Evolutionary conservation across 2,888 invertebrate species (phyloP).

Genomic region (Aspidiotus rigidus): DNA sequence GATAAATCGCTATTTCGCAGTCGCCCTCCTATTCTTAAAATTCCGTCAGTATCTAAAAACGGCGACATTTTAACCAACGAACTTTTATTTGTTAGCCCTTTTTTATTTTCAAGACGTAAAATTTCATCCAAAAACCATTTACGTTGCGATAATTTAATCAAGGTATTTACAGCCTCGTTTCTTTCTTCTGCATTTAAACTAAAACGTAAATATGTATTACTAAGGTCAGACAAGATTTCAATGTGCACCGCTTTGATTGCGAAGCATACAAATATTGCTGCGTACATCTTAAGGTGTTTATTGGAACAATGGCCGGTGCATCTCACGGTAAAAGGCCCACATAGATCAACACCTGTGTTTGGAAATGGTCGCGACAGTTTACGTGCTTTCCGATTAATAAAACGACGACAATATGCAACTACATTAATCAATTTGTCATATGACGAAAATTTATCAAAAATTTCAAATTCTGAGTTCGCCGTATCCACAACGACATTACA

Average conservation of each 20-base stretch:
- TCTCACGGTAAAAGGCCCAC: conserved; percentile 10
- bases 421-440: neutral
- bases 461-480: too few relatives aligned
- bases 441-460: neutral
- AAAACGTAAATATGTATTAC: too few relatives aligned
- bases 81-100: neutral
- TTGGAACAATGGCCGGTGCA: neutral
- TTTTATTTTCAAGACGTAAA: neutral
- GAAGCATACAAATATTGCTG: conserved; percentile 27
- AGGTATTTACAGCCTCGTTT: too few relatives aligned
- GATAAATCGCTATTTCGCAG: conserved; percentile 28
- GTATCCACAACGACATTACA: too few relatives aligned
- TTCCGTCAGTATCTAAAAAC: conserved; percentile 34
- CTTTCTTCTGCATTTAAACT: too few relatives aligned
- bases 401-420: too few relatives aligned
- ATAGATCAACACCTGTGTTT: conserved; percentile 8
- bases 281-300: neutral
- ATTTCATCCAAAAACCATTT: neutral
- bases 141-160: neutral
- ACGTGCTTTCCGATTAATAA: too few relatives aligned
- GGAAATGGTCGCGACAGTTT: neutral
- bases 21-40: conserved; percentile 36
- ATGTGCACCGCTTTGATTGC: conserved; percentile 13
- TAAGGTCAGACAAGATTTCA: conserved; percentile 10
- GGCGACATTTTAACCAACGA: conserved; percentile 31